Evolutionary conservation across 2,888 invertebrate species (phyloP).

Genomic region (Anagyrus pseudococci): DNA sequence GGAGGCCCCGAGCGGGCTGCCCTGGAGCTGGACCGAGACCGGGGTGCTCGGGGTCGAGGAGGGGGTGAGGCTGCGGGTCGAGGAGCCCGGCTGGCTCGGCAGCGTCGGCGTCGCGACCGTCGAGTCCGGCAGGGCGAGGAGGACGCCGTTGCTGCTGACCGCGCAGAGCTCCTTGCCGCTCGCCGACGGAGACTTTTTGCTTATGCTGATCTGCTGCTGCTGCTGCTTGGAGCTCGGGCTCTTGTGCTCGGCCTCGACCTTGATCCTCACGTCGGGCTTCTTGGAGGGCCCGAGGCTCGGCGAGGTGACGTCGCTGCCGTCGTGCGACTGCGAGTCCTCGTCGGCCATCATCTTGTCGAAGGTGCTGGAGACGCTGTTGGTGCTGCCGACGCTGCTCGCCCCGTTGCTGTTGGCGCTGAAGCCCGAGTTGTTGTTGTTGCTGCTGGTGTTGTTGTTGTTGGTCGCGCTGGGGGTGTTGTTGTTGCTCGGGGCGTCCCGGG

Average conservation of each 20-base stretch:
- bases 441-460: constrained; percentile 79
- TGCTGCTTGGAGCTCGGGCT: constrained; percentile 56
- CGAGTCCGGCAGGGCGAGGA: constrained; percentile 64
- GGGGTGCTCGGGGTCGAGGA: constrained; percentile 72
- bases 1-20: constrained; percentile 66
- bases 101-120: constrained; percentile 61
- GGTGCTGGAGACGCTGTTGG: constrained; percentile 68
- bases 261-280: constrained; percentile 65
- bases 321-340: constrained; percentile 78
- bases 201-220: constrained; percentile 57
- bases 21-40: constrained; percentile 66
- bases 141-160: constrained; percentile 58
- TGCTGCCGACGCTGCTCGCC: constrained; percentile 74
- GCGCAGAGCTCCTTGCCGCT: constrained; percentile 61
- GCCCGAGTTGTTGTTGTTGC: constrained; percentile 72
- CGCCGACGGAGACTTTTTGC: constrained; percentile 65
- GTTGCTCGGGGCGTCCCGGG: constrained; percentile 71
- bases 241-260: constrained; percentile 57
- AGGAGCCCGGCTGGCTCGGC: constrained; percentile 63
- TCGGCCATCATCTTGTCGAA: constrained; percentile 75
- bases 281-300: constrained; percentile 64
- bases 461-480: constrained; percentile 84
- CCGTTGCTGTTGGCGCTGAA: constrained; percentile 79
- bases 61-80: constrained; percentile 70
- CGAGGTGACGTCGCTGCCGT: constrained; percentile 67